Base-by-base conservation (phyloP, 2,113 vertebrate genomes). In the Pleuronectes platessa region DNA sequence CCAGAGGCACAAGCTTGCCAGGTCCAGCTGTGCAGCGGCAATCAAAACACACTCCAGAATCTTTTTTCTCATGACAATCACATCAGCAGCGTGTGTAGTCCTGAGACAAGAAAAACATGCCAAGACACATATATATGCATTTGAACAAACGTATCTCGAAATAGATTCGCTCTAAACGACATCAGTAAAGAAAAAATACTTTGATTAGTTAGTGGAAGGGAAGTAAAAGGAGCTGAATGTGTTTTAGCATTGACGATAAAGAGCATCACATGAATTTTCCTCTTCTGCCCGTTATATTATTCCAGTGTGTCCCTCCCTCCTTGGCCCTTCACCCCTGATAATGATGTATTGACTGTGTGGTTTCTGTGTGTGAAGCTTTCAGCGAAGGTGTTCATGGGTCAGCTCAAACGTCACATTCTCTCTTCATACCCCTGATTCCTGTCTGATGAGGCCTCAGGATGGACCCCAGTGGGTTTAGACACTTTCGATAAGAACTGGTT, bases 1-100 rank as follows among this genome's bases (percentile, higher is more conserved):
- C 90, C 89, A 92, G 71, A 56, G 68, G 49, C 74, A 79, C 79
- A 81, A 71, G 79, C 70, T 83, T 85, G 81, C 81, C 78, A 61
- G 76, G 78, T 84, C 84, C 80, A 90, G 88, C 84, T 88, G 86
- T 76, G 88, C 75, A 17, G 20, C 40, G 68, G 69, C 68, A 81
- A 87, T 91, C 85, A 91, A 85, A 89, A 82, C 76, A 76, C 83
- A 70, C 74, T 84, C 60, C 60, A 58, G 58, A 51, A 71, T 79
- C 84, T 69, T 60, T 69, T 60, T 74, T 81, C 79, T 86, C 79
- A 65, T 75, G 61, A 75, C 80, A 88, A 79, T 84, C 70, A 70
- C 68, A 75, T 82, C 73, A 47, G 73, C 65, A 71, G 75, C 49
- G 61, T 64, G 71, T 47, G 55, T 70, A 69, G 79, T 56, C 71